phyloP scores from a whole-genome alignment of 2,113 vertebrate species.

The Equus przewalskii region DNA sequence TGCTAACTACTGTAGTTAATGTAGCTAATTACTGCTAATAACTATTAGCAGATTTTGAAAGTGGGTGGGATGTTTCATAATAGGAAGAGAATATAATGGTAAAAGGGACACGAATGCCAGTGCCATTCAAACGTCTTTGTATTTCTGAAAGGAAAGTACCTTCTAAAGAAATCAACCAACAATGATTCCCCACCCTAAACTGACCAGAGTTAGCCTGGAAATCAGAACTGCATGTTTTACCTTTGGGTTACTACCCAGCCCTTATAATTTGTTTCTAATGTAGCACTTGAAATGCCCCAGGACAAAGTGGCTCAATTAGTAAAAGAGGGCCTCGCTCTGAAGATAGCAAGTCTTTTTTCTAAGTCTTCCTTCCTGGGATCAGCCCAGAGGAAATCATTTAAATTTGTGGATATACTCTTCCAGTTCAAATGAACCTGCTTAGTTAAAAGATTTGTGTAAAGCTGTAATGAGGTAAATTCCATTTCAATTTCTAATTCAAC shows the following conservation, averaged over 20 bases:
- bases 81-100: background rate
- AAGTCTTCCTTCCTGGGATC: background rate
- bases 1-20: background rate
- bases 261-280: background rate
- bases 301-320: background rate
- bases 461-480: background rate
- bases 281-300: background rate
- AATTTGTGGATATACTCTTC: background rate
- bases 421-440: constrained; percentile 4
- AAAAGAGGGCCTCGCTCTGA: background rate
- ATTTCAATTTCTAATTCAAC: background rate
- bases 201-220: background rate
- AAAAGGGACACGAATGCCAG: background rate
- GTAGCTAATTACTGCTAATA: background rate
- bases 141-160: background rate
- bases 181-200: background rate
- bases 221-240: background rate
- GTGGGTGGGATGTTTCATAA: background rate
- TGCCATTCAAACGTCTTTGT: background rate
- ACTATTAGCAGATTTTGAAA: background rate
- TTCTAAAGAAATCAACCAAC: constrained; percentile 14
- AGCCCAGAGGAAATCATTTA: background rate
- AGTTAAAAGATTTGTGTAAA: background rate
- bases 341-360: background rate
- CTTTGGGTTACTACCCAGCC: background rate